Evolutionary conservation across 1,140 invertebrate genomes (phyloP), one percentile per base, ranked within the genome.

Genomic region (Pentalonia nigronervosa): DNA sequence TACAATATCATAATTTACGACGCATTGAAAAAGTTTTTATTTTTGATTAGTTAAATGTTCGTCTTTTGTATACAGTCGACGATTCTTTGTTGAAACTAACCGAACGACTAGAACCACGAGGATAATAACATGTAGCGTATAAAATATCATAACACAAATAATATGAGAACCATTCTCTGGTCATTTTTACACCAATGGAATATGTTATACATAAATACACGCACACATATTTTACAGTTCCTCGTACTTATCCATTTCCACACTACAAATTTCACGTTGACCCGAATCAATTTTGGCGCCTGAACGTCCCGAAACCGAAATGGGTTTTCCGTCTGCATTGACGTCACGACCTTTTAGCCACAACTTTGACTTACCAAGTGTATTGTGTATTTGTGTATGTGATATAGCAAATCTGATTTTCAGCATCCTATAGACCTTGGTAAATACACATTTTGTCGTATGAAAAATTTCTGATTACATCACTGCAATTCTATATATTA

Each of bases 221-320:
- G 17, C 2, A 50, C 2, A 20, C 17, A 50, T 4, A 47, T 11
- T 36, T 30, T 90, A 90, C 45, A 56, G 21, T 47, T 47, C 25
- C 23, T 30, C 45, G 11, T 47, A 47, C 89, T 67, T n/a, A 67
- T 36, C 50, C 4, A 48, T 34, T 41, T 30, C 88, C 53, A 60
- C 53, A 41, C 21, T 14, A 23, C 25, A 90, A 56, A 90, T 90
- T 90, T 20, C 14, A 90, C 89, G 48, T 53, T 45, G 56, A 60
- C 89, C 30, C 53, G 14, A 90, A 67, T 67, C 36, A 23, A 67
- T 90, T 90, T 90, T n/a, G 89, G 89, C 89, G 89, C 89, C 89
- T 30, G 50, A 47, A 60, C 89, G 89, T 90, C 89, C 87, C 56
- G 89, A 67, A 60, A 67, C 56, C 14, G 8, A 67, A 90, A 90